Evolutionary conservation across 1,140 invertebrate genomes (phyloP), one percentile per base, ranked within the genome.

Genomic region (Amyelois transitella): DNA sequence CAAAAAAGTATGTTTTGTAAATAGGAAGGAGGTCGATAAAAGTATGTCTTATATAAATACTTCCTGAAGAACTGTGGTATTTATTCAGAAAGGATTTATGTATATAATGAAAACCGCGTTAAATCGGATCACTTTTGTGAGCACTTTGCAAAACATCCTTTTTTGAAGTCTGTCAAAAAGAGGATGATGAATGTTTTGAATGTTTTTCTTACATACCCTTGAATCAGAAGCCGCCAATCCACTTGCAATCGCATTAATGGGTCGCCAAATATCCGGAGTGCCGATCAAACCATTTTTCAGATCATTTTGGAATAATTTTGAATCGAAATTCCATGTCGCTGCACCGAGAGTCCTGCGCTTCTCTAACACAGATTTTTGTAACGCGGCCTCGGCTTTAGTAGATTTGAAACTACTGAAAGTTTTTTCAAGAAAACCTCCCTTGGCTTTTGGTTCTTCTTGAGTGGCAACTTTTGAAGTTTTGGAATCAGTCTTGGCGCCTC

Each of bases 201-300:
- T 6, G 32, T 38, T n/a, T 21, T 12, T 21, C 20, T 45, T 60
- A 88, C 83, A 81, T 87, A 93, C 92, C 62, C 89, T 79, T 6
- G 90, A 88, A 53, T 91, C 90, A n/a, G 90, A 74, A 32, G 91
- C 88, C 14, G 89, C 81, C 53, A 93, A 85, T 17, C 92, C 92
- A 66, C 92, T 93, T 2, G 91, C 89, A 38, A 94, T 94, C 43
- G 92, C 91, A 83, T 92, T 92, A 43, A 94, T 88, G 14, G 91
- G 91, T 67, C 92, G 90, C 94, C 94, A 95, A 66, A 94, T 90
- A 73, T 95, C 94, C 7, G 93, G 93, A n/a, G 93, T 94, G 2
- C 91, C 90, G 48, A 92, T 91, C 43, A 91, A 85, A 28, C 90
- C 88, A 66, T 91, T 92, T 43, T 88, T 88, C 43, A 91, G 78